Base-by-base conservation (phyloP, 2,888 invertebrate genomes). In the Lepidonotus clava region DNA sequence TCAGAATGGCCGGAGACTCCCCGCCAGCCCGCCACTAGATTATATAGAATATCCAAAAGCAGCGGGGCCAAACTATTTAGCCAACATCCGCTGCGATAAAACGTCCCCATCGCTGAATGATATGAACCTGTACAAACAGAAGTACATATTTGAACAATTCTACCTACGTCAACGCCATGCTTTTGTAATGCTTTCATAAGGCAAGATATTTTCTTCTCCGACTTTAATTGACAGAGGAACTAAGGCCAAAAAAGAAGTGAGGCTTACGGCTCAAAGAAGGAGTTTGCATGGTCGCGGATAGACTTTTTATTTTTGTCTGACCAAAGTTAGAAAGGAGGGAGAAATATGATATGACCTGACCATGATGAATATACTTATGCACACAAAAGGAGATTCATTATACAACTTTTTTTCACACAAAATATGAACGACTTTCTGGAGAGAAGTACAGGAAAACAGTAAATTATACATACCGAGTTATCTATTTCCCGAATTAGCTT, bases 41-140 rank as follows among this genome's bases (percentile, higher is more conserved):
- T 61, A 61, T 61, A 61, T 61, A 61, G 61, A 61, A 61, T 61
- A 61, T 61, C 61, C 61, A 61, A 61, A 53, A 61, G 61, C 61
- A 28, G 24, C 61, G 28, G 61, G 28, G 28, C 28, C n/a, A n/a
- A 18, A 61, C 24, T 61, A 61, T 61, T 61, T 61, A 76, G 76
- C 76, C 24, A 76, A 76, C 76, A 76, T 76, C 76, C 76, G 76
- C 76, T 4, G 38, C 76, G 11, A 76, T 76, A 76, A 76, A 76
- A 61, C 61, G 28, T 28, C 61, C 24, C 61, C 1, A 18, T n/a
- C 11, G 24, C 61, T 61, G 61, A 61, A 61, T 61, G 61, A 61
- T 28, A 61, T n/a, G 21, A 28, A 61, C 61, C 61, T 61, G 28
- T 61, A 32, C 14, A 61, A 61, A 61, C 24, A 61, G 8, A 32